These are phyloP conservation scores for Chelon auratus DNA, from an alignment of 2,797 vertebrate genomes.

Conservation along the genomic window DNA sequence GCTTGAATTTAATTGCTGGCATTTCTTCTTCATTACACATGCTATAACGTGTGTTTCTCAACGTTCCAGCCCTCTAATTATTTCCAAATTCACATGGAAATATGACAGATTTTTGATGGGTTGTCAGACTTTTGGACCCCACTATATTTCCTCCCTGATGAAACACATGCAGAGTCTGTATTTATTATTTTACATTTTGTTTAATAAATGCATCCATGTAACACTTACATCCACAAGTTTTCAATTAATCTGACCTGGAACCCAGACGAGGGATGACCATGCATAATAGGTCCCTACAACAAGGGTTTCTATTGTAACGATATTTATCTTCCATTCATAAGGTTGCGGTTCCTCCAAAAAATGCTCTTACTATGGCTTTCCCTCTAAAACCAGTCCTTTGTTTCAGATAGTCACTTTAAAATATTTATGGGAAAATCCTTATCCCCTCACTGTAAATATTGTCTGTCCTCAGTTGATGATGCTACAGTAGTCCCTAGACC, in stretches of 20 bases:
- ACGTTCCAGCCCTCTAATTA: not conserved
- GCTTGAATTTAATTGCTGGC: not conserved
- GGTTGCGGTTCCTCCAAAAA: not conserved
- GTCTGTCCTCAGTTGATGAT: not conserved
- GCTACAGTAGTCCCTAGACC: not conserved
- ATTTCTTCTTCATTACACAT: not conserved
- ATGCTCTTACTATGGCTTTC: not conserved
- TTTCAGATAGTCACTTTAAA: constrained; percentile 7
- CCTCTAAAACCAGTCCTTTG: not conserved
- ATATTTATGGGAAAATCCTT: not conserved
- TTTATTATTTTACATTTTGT: not conserved
- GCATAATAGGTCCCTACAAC: no score
- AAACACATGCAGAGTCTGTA: not conserved
- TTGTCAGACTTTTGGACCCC: not conserved
- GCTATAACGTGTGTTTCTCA: not conserved
- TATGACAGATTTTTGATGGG: not conserved
- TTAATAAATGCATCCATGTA: not conserved
- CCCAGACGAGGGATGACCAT: not conserved
- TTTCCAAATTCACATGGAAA: not conserved
- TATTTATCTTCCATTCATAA: not conserved
- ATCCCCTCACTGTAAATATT: not conserved
- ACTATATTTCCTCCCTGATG: not conserved
- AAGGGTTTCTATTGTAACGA: not conserved
- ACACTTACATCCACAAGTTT: no score
- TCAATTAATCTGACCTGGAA: not conserved